Conservation (phyloP, 2,797 vertebrate species). For the Oryzias dopingdopingensis region DNA sequence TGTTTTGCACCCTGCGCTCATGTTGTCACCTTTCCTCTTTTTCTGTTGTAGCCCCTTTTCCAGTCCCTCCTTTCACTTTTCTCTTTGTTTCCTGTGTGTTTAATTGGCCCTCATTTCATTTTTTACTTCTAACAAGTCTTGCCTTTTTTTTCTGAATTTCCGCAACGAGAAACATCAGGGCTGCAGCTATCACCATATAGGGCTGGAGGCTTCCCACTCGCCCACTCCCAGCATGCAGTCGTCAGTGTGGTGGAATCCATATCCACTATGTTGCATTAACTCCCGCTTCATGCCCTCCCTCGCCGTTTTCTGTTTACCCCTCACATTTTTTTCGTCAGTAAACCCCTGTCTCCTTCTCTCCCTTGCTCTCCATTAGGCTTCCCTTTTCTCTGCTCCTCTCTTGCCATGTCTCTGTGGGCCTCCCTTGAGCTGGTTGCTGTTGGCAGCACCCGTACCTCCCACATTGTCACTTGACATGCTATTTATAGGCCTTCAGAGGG, state of each 20-base stretch:
- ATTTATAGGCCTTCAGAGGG: conserved; percentile 82
- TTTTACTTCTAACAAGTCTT: conserved; percentile 7
- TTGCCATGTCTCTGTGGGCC: conserved; percentile 70
- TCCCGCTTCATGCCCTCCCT: conserved; percentile 49
- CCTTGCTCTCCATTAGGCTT: conserved; percentile 33
- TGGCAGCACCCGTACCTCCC: conserved; percentile 77
- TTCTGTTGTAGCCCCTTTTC: conserved; percentile 15
- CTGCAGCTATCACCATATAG: conserved; percentile 46
- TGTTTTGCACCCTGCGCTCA: conserved; percentile 62
- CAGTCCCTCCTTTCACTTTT: too few relatives aligned
- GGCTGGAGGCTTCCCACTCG: conserved; percentile 64
- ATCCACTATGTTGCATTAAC: conserved; percentile 49
- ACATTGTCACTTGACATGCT: conserved; percentile 81
- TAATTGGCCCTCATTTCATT: background rate
- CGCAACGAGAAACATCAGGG: conserved; percentile 60
- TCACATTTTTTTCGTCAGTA: conserved; percentile 31
- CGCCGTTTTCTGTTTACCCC: conserved; percentile 37
- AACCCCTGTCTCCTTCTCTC: conserved; percentile 52
- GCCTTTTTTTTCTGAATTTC: conserved; percentile 38
- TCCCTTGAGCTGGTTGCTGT: conserved; percentile 78
- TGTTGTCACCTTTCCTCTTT: conserved; percentile 38
- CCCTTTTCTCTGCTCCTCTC: conserved; percentile 40
- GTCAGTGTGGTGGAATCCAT: conserved; percentile 70
- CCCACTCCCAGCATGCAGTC: conserved; percentile 63
- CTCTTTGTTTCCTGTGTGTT: conserved; percentile 7